These are phyloP conservation scores for Eupleurogrammus muticus DNA, from an alignment of 2,797 vertebrate genomes.

Conservation along the genomic window DNA sequence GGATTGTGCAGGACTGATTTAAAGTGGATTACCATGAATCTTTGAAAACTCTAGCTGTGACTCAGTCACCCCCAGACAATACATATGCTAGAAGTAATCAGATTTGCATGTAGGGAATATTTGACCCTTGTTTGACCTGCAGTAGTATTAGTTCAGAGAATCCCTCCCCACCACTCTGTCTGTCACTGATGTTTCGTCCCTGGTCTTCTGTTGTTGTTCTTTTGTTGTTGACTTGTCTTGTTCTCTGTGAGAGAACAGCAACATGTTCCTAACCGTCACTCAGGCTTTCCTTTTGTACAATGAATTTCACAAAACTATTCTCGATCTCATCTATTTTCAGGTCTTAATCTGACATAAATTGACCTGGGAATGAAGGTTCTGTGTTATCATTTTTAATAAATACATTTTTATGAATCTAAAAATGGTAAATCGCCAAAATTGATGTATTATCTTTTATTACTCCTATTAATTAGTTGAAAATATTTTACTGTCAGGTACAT, in stretches of 20 bases:
- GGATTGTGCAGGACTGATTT: slow-evolving; percentile 17
- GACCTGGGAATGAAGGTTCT: slow-evolving; percentile 4
- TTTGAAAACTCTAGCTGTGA: not conserved
- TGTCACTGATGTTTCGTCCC: slow-evolving; percentile 60
- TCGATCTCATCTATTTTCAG: not conserved
- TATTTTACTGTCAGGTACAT: not conserved
- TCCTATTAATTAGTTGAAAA: not conserved
- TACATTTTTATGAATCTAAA: too few relatives aligned
- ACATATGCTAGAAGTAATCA: not conserved
- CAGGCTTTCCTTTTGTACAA: not conserved
- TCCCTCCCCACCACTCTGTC: slow-evolving; percentile 47
- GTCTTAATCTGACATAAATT: not conserved
- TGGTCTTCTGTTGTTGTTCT: slow-evolving; percentile 62
- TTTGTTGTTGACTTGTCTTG: slow-evolving; percentile 62
- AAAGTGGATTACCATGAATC: slow-evolving; percentile 1
- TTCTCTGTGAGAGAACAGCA: slow-evolving; percentile 51
- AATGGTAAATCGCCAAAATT: too few relatives aligned
- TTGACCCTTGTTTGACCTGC: slow-evolving; percentile 66
- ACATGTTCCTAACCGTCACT: slow-evolving; percentile 31
- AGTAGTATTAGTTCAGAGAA: slow-evolving; percentile 53
- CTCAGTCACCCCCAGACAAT: slow-evolving; percentile 10
- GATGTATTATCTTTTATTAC: not conserved
- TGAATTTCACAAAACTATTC: slow-evolving; percentile 9
- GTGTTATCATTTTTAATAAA: too few relatives aligned
- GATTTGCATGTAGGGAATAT: not conserved